phyloP scores from a whole-genome alignment of 2,888 invertebrate species.

The Thera obeliscata region DNA sequence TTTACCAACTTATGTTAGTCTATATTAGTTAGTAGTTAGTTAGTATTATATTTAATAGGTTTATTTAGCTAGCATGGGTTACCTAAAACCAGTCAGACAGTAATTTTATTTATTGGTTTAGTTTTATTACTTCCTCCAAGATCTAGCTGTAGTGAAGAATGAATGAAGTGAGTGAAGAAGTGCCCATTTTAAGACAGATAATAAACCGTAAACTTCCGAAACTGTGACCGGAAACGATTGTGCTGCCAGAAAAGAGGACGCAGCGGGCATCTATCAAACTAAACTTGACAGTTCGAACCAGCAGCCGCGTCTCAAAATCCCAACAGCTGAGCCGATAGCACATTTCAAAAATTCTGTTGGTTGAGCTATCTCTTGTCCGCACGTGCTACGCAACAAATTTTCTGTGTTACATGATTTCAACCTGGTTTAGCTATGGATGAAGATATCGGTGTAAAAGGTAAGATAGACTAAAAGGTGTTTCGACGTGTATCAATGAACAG shows the following conservation, averaged over 20 bases:
- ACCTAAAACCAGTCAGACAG: no score
- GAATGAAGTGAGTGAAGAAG: neutral
- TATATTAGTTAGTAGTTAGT: no score
- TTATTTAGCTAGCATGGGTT: no score
- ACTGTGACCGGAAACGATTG: constrained; percentile 46
- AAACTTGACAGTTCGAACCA: constrained; percentile 67
- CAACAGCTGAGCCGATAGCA: constrained; percentile 80
- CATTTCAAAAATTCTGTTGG: constrained; percentile 56
- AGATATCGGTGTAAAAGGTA: constrained; percentile 67
- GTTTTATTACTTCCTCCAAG: no score
- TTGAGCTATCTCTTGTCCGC: constrained; percentile 48
- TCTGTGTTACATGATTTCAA: constrained; percentile 41
- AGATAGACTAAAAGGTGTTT: constrained; percentile 13
- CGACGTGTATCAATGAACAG: neutral
- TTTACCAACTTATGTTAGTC: no score
- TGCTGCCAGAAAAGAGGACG: constrained; percentile 53
- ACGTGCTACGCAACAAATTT: constrained; percentile 61
- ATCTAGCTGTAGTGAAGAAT: neutral
- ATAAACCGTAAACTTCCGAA: constrained; percentile 24
- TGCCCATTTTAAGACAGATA: constrained; percentile 12
- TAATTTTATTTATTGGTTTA: no score
- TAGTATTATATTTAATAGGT: no score
- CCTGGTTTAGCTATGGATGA: constrained; percentile 62
- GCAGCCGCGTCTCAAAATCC: constrained; percentile 56
- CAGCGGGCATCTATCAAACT: constrained; percentile 27